Percentiles rank a stretch among this genome's conserved stretches.
phyloP scores from a whole-genome alignment of 2,797 vertebrate species.

The Enteromius mattozi region DNA sequence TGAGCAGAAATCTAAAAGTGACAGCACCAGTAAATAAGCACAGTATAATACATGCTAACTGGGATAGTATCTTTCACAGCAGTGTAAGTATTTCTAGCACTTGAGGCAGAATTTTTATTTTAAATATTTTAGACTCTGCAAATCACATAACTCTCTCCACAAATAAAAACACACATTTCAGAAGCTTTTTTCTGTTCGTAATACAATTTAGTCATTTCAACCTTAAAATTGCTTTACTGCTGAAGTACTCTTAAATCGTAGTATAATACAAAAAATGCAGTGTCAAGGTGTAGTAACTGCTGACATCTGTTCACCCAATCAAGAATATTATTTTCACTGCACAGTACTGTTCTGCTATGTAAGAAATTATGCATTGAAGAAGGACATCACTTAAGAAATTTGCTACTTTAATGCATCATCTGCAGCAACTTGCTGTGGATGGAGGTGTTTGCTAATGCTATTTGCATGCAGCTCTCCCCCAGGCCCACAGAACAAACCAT shows the following conservation, averaged over 20 bases:
- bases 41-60: neutral
- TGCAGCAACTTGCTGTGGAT: neutral
- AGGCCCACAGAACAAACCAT: neutral
- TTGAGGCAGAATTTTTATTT: neutral
- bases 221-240: neutral
- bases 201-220: neutral
- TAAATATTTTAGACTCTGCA: neutral
- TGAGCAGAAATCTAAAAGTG: conserved; percentile 84
- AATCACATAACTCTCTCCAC: neutral
- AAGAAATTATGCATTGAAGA: neutral
- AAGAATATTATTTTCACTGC: neutral
- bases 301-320: neutral
- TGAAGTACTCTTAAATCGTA: neutral
- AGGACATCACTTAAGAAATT: neutral
- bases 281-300: neutral
- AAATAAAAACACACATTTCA: neutral
- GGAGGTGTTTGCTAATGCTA: neutral
- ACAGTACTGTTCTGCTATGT: neutral
- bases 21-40: conserved; percentile 13
- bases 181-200: neutral
- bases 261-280: neutral
- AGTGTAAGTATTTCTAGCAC: neutral
- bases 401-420: neutral
- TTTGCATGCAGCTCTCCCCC: neutral
- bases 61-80: neutral